phyloP scores from a whole-genome alignment of 1,140 invertebrate species.

The Pantala flavescens region DNA sequence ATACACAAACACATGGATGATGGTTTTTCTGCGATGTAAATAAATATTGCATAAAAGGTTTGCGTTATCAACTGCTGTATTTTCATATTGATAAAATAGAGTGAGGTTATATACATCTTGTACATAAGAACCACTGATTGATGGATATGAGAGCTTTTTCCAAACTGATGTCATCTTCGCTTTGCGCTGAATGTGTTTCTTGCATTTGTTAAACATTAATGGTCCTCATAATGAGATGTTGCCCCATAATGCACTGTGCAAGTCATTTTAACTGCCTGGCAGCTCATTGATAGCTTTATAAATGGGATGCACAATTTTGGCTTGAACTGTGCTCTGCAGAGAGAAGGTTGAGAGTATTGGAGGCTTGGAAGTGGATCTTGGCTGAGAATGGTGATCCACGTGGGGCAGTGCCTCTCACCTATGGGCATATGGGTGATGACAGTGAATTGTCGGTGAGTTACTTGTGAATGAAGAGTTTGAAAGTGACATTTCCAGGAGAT shows the following conservation, averaged over 20 bases:
- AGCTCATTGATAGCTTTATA: constrained; percentile 1
- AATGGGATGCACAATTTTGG: not conserved
- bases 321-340: constrained; percentile 7
- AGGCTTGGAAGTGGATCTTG: not conserved
- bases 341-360: not conserved
- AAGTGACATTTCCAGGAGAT: no score
- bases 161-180: no score
- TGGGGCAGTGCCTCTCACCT: not conserved
- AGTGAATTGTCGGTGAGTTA: constrained; percentile 1
- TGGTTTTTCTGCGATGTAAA: no score
- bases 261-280: not conserved
- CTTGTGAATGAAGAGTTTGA: not conserved
- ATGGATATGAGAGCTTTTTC: no score
- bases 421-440: constrained; percentile 4
- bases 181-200: no score
- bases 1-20: no score
- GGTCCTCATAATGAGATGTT: not conserved
- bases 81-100: no score
- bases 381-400: not conserved
- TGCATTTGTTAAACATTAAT: not conserved
- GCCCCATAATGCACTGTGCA: not conserved
- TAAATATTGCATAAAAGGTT: no score
- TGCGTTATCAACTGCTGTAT: no score
- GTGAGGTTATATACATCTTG: no score
- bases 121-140: no score